A percentile compares a stretch with the other conserved stretches of the same genome.
Conservation (phyloP, 35 echinoderm and acorn worm species). For the Apostichopus japonicus region DNA sequence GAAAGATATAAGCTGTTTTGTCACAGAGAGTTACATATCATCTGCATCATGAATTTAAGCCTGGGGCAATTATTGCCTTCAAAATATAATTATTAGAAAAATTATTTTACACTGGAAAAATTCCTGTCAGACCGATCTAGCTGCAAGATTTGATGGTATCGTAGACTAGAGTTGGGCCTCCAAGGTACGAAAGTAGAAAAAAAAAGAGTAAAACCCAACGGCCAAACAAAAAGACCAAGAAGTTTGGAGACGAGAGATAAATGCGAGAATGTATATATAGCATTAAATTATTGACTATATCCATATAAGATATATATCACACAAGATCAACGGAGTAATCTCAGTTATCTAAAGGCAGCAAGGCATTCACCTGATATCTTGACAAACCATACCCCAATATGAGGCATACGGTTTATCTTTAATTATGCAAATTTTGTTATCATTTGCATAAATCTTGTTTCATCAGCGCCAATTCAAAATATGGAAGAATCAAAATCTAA, state of each 20-base stretch:
- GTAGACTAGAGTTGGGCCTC: neutral
- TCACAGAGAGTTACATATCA: too few relatives aligned
- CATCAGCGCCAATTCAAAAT: neutral
- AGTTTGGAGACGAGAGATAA: too few relatives aligned
- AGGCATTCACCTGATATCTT: neutral
- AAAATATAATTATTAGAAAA: too few relatives aligned
- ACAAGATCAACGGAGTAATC: neutral
- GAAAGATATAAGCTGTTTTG: too few relatives aligned
- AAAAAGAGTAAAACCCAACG: neutral
- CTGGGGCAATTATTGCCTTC: too few relatives aligned
- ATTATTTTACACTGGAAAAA: neutral
- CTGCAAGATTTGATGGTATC: neutral
- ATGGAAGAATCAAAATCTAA: too few relatives aligned
- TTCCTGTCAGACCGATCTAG: neutral
- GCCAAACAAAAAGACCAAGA: neutral
- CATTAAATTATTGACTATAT: too few relatives aligned
- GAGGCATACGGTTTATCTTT: neutral
- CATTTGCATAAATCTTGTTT: neutral
- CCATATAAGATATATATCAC: too few relatives aligned
- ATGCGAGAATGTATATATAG: too few relatives aligned
- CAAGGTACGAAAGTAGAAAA: neutral
- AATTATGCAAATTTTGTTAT: neutral
- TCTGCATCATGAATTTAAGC: too few relatives aligned
- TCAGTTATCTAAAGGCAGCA: neutral
- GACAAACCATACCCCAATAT: neutral